Percentiles rank a stretch among this genome's conserved stretches.
Evolutionary conservation across 1,140 invertebrate species (phyloP).

Genomic region (Macrobrachium nipponense): DNA sequence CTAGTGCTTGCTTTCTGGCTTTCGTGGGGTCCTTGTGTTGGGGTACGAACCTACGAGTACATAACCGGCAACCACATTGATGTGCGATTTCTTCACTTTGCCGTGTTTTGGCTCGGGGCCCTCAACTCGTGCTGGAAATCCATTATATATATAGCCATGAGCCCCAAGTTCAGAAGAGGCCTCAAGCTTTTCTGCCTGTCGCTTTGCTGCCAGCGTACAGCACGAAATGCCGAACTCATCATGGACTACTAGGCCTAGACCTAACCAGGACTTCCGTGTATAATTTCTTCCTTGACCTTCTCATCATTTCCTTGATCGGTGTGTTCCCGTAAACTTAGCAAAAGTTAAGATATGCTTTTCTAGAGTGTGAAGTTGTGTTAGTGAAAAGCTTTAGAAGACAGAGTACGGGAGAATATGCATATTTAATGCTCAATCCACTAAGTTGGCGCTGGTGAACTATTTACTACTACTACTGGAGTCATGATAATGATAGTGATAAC

Average conservation of each 20-base stretch:
- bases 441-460: conserved; percentile 28
- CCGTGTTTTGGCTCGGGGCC: conserved; percentile 92
- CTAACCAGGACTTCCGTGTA: conserved; percentile 31
- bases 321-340: conserved; percentile 39
- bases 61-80: conserved; percentile 70
- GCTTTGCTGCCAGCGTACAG: conserved; percentile 78
- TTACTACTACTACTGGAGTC: conserved; percentile 11
- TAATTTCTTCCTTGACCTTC: conserved; percentile 45
- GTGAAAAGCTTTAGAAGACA: conserved; percentile 43
- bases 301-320: not conserved
- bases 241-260: conserved; percentile 55
- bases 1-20: conserved; percentile 90
- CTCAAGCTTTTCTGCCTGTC: conserved; percentile 88
- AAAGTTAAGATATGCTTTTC: conserved; percentile 25
- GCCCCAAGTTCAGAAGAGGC: conserved; percentile 89
- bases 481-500: not conserved
- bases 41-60: conserved; percentile 77
- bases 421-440: conserved; percentile 45
- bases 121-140: conserved; percentile 96
- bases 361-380: conserved; percentile 46
- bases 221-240: conserved; percentile 54
- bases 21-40: conserved; percentile 92
- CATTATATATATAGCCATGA: conserved; percentile 86
- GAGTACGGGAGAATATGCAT: conserved; percentile 24
- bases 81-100: conserved; percentile 89